Evolutionary conservation across 2,113 vertebrate species (phyloP).

Genomic region (Aptenodytes patagonicus): DNA sequence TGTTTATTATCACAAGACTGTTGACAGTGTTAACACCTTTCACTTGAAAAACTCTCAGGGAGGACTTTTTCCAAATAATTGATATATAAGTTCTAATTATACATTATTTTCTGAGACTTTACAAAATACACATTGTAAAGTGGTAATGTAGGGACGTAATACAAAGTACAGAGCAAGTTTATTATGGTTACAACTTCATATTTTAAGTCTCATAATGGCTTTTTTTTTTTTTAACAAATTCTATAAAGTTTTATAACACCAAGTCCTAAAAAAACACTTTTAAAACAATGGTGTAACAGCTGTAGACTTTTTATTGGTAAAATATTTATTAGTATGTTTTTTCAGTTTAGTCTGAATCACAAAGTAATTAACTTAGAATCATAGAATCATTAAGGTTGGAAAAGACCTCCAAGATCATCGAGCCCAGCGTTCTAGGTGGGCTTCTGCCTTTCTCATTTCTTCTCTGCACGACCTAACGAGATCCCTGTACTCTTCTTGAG

Average conservation of each 20-base stretch:
- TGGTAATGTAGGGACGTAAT: not conserved
- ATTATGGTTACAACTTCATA: not conserved
- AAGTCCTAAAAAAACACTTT: accelerated
- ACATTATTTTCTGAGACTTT: not conserved
- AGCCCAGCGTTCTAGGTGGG: too few relatives aligned
- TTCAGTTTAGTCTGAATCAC: not conserved
- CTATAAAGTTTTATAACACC: not conserved
- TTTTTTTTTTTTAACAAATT: not conserved
- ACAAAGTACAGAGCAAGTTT: not conserved
- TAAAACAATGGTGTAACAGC: not conserved
- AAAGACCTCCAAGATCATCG: too few relatives aligned
- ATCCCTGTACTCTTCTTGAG: too few relatives aligned
- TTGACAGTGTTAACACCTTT: accelerated
- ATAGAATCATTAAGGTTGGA: too few relatives aligned
- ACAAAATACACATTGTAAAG: not conserved
- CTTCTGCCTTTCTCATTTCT: too few relatives aligned
- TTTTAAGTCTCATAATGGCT: not conserved
- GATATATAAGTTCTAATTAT: not conserved
- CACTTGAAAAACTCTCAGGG: not conserved
- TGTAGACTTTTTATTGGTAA: not conserved
- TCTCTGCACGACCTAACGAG: too few relatives aligned
- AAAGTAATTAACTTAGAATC: not conserved
- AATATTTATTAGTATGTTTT: accelerated
- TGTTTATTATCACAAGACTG: not conserved
- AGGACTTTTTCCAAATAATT: not conserved